phyloP scores from a whole-genome alignment of 2,797 vertebrate species.

The Harpagifer antarcticus region DNA sequence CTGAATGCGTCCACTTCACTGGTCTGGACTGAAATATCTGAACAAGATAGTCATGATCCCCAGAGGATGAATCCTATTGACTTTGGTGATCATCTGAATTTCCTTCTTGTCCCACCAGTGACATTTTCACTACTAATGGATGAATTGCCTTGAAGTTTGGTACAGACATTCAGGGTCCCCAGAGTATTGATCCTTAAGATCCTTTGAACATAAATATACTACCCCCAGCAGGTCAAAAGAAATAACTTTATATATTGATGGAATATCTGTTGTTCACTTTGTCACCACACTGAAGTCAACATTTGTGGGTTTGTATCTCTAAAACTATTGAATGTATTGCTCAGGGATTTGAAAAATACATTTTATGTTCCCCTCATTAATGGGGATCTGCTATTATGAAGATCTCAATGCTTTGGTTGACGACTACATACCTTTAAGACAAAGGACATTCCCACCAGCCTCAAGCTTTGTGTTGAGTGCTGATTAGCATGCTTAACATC shows the following conservation, averaged over 20 bases:
- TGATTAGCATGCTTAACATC: background rate
- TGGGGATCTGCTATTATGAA: too few relatives aligned
- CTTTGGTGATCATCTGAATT: background rate
- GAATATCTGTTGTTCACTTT: background rate
- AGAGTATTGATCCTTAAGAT: background rate
- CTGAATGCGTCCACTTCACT: background rate
- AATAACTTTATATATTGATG: background rate
- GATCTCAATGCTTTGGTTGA: too few relatives aligned
- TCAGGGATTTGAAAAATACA: background rate
- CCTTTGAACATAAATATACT: background rate
- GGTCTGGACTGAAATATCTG: background rate
- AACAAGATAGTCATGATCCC: background rate
- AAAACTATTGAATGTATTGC: background rate
- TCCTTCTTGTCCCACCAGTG: background rate
- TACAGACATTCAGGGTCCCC: too few relatives aligned
- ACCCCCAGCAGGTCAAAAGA: background rate
- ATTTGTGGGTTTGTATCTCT: background rate
- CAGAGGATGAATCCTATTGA: background rate
- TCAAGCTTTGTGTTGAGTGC: background rate
- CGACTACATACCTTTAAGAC: background rate
- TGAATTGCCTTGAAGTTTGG: background rate
- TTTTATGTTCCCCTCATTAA: background rate
- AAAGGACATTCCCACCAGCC: background rate
- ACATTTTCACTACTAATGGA: background rate
- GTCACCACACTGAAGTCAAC: background rate